These are phyloP conservation scores for Brienomyrus longianalis DNA, from an alignment of 2,113 vertebrate species.

Conservation along the genomic window DNA sequence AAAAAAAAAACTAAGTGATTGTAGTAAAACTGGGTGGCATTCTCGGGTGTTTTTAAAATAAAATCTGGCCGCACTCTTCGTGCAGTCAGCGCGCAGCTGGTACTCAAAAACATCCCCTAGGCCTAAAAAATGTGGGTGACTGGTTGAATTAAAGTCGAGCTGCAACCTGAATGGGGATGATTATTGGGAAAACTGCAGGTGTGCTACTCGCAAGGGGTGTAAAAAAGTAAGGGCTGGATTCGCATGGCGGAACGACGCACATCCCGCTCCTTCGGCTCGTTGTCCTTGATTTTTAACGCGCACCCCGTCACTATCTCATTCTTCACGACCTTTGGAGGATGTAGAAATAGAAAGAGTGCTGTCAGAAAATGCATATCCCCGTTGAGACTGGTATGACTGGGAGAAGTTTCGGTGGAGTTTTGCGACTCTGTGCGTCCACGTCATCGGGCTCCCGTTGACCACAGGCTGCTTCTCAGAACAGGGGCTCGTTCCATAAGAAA, in stretches of 20 bases:
- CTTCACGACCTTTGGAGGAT: not conserved
- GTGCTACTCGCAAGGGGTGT: not conserved
- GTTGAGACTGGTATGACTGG: not conserved
- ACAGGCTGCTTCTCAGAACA: not conserved
- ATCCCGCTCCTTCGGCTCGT: too few relatives aligned
- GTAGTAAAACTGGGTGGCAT: not conserved
- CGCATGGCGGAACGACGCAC: not conserved
- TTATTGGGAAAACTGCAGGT: not conserved
- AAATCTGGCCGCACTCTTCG: not conserved
- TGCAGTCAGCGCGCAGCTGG: not conserved
- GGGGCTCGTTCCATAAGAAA: not conserved
- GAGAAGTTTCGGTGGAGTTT: not conserved
- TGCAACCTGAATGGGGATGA: not conserved
- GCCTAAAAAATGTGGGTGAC: not conserved
- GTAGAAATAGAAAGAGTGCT: not conserved
- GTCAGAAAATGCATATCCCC: not conserved
- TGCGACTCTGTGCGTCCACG: not conserved
- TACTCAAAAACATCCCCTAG: not conserved
- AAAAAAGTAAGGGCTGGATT: not conserved
- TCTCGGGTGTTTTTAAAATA: not conserved
- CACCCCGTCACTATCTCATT: not conserved
- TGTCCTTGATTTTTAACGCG: not conserved
- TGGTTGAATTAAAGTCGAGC: not conserved
- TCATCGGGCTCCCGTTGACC: not conserved
- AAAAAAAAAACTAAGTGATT: not conserved